Evolutionary conservation across 2,113 vertebrate species (phyloP), one percentile per base, ranked within the genome.

Genomic region (Caracal caracal): DNA sequence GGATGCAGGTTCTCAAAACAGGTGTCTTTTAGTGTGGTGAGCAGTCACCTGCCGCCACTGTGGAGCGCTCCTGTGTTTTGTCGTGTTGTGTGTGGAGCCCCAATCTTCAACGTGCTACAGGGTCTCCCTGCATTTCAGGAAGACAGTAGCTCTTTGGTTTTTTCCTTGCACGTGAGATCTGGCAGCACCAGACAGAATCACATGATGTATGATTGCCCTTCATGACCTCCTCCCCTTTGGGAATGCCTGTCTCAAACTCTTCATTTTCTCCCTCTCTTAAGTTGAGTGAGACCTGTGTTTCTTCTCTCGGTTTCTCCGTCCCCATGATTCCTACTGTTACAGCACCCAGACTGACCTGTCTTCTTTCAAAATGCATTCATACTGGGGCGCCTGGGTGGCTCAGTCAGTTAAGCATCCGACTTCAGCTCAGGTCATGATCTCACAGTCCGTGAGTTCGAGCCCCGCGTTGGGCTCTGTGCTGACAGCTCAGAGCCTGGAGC

Each of bases 51-150:
- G 75, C 5, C 35, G 40, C 61, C 47, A 17, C 30, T 30, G 20
- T 1, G 26, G 28, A 35, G 10, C 1, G 10, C 1, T 30, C 24
- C 7, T 0, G 13, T 2, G 2, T 65, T 83, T 47, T 33, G 68
- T 13, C 66, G 10, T 30, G 11, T 22, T 43, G 5, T 65, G 3
- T 81, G 51, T 49, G 19, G 73, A 75, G 8, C 73, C 28, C 37
- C 12, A 11, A 2, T 47, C 51, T 86, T 63, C 19, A 47, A 33
- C 2, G 4, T 16, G 3, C n/a, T 51, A 20, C 3, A 11, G 30
- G n/a, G n/a, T 22, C 10, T 88, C 68, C 53, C 49, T 51, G n/a
- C 40, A 78, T 65, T 75, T 80, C 53, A 37, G 13, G 76, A 81
- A 84, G 70, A 40, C 0, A 51, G 13, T 4, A 47, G 80, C 40